These are phyloP conservation scores for Crocodylus rhombifer DNA, from an alignment of 2,797 vertebrate genomes.

Conservation along the genomic window DNA sequence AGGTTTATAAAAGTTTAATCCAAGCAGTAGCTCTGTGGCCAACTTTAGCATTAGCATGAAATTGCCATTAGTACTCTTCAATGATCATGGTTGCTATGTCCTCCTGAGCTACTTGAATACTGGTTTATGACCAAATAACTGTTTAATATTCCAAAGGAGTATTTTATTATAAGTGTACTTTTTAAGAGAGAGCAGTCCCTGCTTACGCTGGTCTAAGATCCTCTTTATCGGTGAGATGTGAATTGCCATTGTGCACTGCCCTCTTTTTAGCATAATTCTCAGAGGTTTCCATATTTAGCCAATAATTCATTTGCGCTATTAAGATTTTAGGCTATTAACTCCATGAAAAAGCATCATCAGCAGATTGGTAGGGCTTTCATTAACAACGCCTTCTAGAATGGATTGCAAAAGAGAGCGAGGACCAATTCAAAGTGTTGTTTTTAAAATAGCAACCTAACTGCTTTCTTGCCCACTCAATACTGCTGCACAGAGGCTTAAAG, in stretches of 20 bases:
- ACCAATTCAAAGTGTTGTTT: background rate
- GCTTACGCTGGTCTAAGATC: background rate
- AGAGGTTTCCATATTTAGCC: conserved; percentile 1
- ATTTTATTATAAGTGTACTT: background rate
- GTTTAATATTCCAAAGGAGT: background rate
- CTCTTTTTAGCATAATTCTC: background rate
- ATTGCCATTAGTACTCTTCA: background rate
- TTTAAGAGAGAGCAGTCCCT: background rate
- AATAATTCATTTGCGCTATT: background rate
- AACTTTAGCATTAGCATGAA: background rate
- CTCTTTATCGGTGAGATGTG: background rate
- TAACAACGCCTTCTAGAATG: background rate
- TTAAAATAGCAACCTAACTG: background rate
- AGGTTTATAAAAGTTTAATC: background rate
- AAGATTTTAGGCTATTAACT: background rate
- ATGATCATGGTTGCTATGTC: background rate
- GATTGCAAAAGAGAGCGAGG: background rate
- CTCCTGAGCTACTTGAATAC: background rate
- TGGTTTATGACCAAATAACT: background rate
- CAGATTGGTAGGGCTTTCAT: background rate
- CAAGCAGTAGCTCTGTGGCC: background rate
- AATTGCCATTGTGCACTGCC: background rate
- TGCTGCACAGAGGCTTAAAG: background rate
- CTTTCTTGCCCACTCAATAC: background rate
- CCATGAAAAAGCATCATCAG: background rate